Evolutionary conservation across 2,888 invertebrate species (phyloP).

Genomic region (Cyclophora albipunctata): DNA sequence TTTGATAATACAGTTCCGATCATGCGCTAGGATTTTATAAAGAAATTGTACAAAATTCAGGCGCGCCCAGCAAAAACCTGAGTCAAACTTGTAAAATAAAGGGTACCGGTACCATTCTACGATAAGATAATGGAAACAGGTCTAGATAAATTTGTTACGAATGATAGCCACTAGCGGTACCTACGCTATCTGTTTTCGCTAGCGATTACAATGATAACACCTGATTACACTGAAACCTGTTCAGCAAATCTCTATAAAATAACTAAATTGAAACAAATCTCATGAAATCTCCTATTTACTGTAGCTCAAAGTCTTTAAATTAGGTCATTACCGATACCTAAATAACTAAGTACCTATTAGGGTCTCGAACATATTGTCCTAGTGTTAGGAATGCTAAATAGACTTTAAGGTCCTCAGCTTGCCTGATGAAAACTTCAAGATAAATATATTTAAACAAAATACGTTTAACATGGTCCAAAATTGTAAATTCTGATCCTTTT

Average conservation of each 20-base stretch:
- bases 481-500: too few relatives aligned
- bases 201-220: constrained; percentile 57
- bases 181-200: constrained; percentile 49
- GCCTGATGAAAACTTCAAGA: too few relatives aligned
- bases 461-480: too few relatives aligned
- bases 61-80: constrained; percentile 41
- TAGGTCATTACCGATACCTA: too few relatives aligned
- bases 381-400: too few relatives aligned
- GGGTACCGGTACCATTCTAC: constrained; percentile 36
- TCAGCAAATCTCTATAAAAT: constrained; percentile 3
- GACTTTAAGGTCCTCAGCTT: too few relatives aligned
- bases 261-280: too few relatives aligned
- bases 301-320: too few relatives aligned
- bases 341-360: too few relatives aligned
- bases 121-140: constrained; percentile 73
- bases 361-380: too few relatives aligned
- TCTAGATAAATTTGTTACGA: constrained; percentile 69
- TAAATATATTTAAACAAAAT: too few relatives aligned
- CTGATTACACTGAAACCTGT: constrained; percentile 42
- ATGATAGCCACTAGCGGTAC: constrained; percentile 44
- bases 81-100: constrained; percentile 54
- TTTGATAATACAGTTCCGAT: not conserved
- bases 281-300: too few relatives aligned
- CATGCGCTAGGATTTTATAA: not conserved
- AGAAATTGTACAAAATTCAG: constrained; percentile 17